Evolutionary conservation across 2,888 invertebrate genomes (phyloP), one percentile per base, ranked within the genome.

Genomic region (Azorinus chamasolen): DNA sequence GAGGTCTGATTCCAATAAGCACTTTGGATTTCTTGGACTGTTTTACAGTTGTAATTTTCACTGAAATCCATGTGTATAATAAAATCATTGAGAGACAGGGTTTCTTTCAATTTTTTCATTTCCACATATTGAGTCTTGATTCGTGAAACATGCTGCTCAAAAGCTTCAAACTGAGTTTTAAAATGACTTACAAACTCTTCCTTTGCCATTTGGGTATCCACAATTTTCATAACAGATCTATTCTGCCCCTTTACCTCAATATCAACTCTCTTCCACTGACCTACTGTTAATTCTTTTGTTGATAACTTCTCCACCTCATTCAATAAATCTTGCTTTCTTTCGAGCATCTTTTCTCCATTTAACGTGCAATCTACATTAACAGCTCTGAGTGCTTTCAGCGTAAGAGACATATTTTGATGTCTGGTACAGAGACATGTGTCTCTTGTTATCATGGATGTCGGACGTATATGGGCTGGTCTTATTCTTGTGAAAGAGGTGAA

Each of bases 261-360:
- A 12, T 27, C 16, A 1, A 69, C 63, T 18, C 61, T 48, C n/a
- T 68, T 74, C 74, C 74, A 74, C n/a, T 66, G 57, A 6, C 59
- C 58, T 39, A 43, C 39, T 16, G 14, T 53, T 4, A 61, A 24
- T 27, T 65, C 41, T 2, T 65, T 27, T 1, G 62, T 50, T 48
- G 25, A n/a, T 6, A 14, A 37, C 14, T 4, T 37, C 24, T 58
- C 37, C 37, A 48, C 55, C 24, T 39, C 41, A 5, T 53, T 43
- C 12, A 61, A 37, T 14, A 25, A 55, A 18, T 5, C 20, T 12
- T 20, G 37, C 18, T 62, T 62, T 22, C 54, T 18, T 24, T 46
- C 46, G 18, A 61, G 62, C 24, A 8, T 46, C 18, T 70, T n/a
- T n/a, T n/a, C 10, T n/a, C n/a, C n/a, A n/a, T n/a, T n/a, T n/a